Evolutionary conservation across 2,888 invertebrate species (phyloP).

Genomic region (Clitarchus hookeri): DNA sequence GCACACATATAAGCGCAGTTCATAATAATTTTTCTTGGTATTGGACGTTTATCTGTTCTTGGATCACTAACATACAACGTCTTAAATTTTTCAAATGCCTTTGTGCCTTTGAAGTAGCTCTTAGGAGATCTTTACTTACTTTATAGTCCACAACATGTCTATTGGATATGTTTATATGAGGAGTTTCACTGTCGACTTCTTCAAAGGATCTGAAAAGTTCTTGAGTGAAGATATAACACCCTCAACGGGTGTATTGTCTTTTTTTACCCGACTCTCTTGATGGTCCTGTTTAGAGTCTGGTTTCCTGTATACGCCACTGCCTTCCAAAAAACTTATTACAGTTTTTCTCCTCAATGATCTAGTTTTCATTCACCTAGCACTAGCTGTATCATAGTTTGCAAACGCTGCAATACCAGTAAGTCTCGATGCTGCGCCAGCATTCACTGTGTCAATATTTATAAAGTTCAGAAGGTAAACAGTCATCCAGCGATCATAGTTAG

Average conservation of each 20-base stretch:
- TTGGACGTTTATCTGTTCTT: background rate
- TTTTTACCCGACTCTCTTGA: background rate
- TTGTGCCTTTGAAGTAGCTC: slow-evolving; percentile 20
- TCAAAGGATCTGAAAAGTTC: slow-evolving; percentile 15
- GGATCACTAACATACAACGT: background rate
- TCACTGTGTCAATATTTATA: background rate
- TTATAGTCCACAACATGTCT: slow-evolving; percentile 22
- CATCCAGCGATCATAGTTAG: slow-evolving; percentile 15
- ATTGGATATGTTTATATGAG: background rate
- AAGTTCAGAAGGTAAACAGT: slow-evolving; percentile 10
- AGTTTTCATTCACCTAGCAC: slow-evolving; percentile 10
- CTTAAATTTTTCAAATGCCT: slow-evolving; percentile 18
- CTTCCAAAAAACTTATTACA: slow-evolving; percentile 18
- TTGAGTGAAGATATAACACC: slow-evolving; percentile 16
- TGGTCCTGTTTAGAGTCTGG: slow-evolving; percentile 15
- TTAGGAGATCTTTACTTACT: slow-evolving; percentile 3
- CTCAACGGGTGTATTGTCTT: background rate
- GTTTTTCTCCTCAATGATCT: slow-evolving; percentile 21
- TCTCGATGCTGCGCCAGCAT: slow-evolving; percentile 20
- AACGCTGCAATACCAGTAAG: slow-evolving; percentile 22
- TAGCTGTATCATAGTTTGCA: background rate
- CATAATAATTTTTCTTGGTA: slow-evolving; percentile 2
- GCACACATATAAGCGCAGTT: slow-evolving; percentile 6
- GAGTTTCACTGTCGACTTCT: slow-evolving; percentile 18
- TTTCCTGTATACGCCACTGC: background rate